phyloP scores from a whole-genome alignment of 2,113 vertebrate species.

The Amia ocellicauda region DNA sequence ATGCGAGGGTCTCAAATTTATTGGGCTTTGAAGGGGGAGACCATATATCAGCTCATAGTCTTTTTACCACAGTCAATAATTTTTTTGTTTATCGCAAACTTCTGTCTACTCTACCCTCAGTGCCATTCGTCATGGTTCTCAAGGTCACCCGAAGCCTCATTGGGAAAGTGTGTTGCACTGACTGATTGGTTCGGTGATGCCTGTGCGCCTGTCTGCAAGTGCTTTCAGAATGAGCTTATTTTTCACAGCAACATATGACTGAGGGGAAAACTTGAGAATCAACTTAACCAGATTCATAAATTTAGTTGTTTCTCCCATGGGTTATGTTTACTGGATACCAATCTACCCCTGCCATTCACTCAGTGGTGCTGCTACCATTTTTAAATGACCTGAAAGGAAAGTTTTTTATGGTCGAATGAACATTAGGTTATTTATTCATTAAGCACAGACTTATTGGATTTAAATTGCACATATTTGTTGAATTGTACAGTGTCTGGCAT shows the following conservation, averaged over 20 bases:
- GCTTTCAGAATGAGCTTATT: conserved; percentile 46
- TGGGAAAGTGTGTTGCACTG: conserved; percentile 40
- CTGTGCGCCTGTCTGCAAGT: conserved; percentile 27
- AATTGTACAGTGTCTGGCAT: no score
- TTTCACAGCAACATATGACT: conserved; percentile 39
- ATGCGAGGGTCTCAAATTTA: conserved; percentile 49
- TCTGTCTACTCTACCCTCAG: conserved; percentile 42
- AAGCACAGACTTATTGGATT: no score
- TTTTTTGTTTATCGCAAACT: conserved; percentile 47
- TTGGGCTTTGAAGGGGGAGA: conserved; percentile 12
- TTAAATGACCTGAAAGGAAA: background rate
- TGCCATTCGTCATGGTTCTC: conserved; percentile 51
- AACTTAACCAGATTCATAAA: conserved; percentile 37
- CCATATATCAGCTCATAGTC: conserved; percentile 9
- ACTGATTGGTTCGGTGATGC: conserved; percentile 47
- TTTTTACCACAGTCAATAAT: conserved; percentile 32
- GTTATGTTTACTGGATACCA: background rate
- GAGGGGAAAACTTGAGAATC: conserved; percentile 20
- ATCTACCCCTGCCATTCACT: conserved; percentile 12
- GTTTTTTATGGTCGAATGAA: background rate
- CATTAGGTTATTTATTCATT: no score
- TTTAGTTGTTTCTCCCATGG: conserved; percentile 6
- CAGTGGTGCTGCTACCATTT: background rate
- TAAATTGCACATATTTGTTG: no score
- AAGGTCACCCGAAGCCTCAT: conserved; percentile 55